Evolutionary conservation across 2,888 invertebrate species (phyloP), one percentile per base, ranked within the genome.

Genomic region (Belgica antarctica): DNA sequence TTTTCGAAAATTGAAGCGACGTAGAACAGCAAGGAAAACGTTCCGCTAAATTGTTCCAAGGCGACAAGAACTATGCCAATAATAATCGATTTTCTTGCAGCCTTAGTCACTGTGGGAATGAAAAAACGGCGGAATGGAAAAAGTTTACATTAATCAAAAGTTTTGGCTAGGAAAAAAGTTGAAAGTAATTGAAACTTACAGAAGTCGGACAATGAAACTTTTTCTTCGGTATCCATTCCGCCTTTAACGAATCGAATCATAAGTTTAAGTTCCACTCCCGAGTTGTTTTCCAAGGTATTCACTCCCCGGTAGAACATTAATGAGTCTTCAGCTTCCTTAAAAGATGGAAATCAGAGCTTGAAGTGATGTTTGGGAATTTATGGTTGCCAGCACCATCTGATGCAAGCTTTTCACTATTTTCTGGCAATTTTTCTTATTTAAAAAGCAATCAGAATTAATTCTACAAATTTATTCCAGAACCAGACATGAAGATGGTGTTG

Each of bases 191-290:
- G 15, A 31, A 17, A 17, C 52, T 52, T 52, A 41, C 41, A n/a
- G 41, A 41, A 41, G 41, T 41, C 41, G n/a, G 5, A n/a, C n/a
- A 41, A 41, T 3, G 41, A 41, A 41, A 41, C 41, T 41, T 41
- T 10, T 5, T 41, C 41, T 3, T 41, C 41, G 15, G 31, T 41
- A 7, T 22, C 3, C 41, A n/a, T n/a, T n/a, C n/a, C n/a, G n/a
- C n/a, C n/a, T n/a, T n/a, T 41, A 7, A 41, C 41, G 15, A 12
- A 41, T 7, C 41, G 41, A 4, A n/a, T 7, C 15, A 41, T n/a
- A 41, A 3, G 10, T n/a, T 41, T 3, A 15, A 41, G 15, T 41
- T 41, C 41, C 4, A 41, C 12, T 12, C n/a, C 41, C 4, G 31
- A 31, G 41, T 41, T 41, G 7, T 22, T 22, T 22, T 17, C 22